A percentile compares a stretch with the other conserved stretches of the same genome.
These are phyloP conservation scores for Dicroscelio sp. DNA, from an alignment of 2,888 invertebrate genomes.

Conservation along the genomic window DNA sequence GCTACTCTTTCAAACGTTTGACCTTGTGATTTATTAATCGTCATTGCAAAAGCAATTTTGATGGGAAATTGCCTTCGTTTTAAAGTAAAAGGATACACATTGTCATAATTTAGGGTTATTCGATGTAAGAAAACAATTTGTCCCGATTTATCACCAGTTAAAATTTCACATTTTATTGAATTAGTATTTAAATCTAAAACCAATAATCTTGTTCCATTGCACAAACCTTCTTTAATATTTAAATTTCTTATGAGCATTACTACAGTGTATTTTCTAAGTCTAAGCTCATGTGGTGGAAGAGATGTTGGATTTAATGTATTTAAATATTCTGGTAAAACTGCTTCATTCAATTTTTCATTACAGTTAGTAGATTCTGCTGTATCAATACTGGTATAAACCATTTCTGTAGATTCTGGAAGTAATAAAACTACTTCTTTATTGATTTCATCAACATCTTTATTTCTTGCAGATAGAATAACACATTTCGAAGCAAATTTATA, in stretches of 20 bases:
- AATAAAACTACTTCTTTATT: constrained; percentile 30
- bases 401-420: constrained; percentile 26
- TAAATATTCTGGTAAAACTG: constrained; percentile 57
- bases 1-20: too few species aligned
- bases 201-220: constrained; percentile 49
- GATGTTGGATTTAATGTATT: constrained; percentile 40
- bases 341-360: constrained; percentile 44
- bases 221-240: constrained; percentile 4
- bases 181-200: constrained; percentile 28
- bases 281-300: constrained; percentile 53
- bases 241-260: constrained; percentile 36
- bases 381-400: constrained; percentile 44
- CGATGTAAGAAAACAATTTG: constrained; percentile 37
- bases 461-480: constrained; percentile 79
- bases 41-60: constrained; percentile 30
- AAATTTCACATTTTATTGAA: constrained; percentile 34
- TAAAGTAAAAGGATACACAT: constrained; percentile 8
- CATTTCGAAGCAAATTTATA: constrained; percentile 59
- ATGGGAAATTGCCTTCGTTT: constrained; percentile 31
- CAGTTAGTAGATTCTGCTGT: constrained; percentile 23
- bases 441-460: constrained; percentile 53
- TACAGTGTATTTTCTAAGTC: constrained; percentile 42
- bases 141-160: constrained; percentile 10
- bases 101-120: constrained; percentile 35
- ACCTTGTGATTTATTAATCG: constrained; percentile 28